Base-by-base conservation (phyloP, 2,888 invertebrate species). In the Plebejus anna region DNA sequence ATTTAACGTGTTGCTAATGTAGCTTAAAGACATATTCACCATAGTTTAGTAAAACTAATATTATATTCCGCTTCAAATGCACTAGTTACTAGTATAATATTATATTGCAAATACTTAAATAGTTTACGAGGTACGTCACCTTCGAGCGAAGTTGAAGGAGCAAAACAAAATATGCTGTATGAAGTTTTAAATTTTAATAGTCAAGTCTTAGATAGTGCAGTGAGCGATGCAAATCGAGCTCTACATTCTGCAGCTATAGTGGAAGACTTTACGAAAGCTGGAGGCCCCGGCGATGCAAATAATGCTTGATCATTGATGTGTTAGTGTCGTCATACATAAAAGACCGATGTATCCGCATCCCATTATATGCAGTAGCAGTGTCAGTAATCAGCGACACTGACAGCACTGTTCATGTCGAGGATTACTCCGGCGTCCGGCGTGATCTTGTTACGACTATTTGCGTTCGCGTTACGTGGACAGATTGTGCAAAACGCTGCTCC, bases 391-490 rank as follows among this genome's bases (percentile, higher is more conserved):
- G 61, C 61, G 28, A 59, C 22, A 9, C 4, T 61, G 9, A 6
- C 11, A 3, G 22, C 3, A 2, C 4, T 66, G 32, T 66, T 13
- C 5, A 32, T 32, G 32, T 66, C 13, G 66, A 66, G 66, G 32
- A 66, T 66, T 66, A 66, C 32, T 66, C 32, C 66, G 66, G 32
- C 13, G 32, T 66, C 32, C 66, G 66, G 32, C 13, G 32, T 66
- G 66, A 66, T 66, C 66, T 66, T 36, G 66, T 66, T 66, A 66
- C 66, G 66, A 32, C 5, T 66, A 66, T 66, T 66, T 66, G 32
- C 66, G 66, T 66, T 36, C 42, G 42, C 71, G n/a, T 71, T 22
- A 71, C 71, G n/a, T 38, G 32, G n/a, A 71, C 38, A 42, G n/a
- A 71, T 71, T 71, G 71, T 71, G 71, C 71, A 71, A 71, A 71